Base-by-base conservation (phyloP, 2,888 invertebrate species). In the Dasysyrphus albostriatus region DNA sequence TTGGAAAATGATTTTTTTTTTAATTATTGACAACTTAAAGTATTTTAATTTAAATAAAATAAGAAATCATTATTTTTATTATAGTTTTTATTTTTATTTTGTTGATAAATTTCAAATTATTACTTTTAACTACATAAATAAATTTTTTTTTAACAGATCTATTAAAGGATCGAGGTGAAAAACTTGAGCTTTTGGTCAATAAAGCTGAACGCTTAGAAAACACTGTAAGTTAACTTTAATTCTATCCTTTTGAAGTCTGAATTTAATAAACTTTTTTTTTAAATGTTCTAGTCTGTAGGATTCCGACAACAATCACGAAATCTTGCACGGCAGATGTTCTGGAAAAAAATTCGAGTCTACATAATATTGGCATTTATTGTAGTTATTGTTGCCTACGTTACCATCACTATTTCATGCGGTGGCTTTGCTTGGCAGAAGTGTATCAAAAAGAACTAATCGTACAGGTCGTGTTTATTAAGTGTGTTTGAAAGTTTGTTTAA, bases 321-420 rank as follows among this genome's bases (percentile, higher is more conserved):
- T 88, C 93, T 98, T 83, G 97, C 97, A 49, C 94, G 98, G 51
- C 96, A 97, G 14, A 94, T 98, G 93, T 98, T 97, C 93, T 98
- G 98, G 98, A 98, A 98, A 93, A 98, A 98, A 91, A 95, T 98
- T n/a, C 98, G 98, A 92, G 94, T 98, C 91, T 98, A 98, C 89
- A 95, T 98, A 87, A 90, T 94, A 88, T 93, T 96, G 88, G 95
- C 93, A 29, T 92, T 94, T 5, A 93, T 96, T 73, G 93, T 96
- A 63, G 93, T 96, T 88, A 96, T 96, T 89, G 94, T 97, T 34
- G 92, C 97, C 24, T 98, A 98, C 92, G 94, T 98, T 87, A 96
- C 98, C 85, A 95, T 98, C 3, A 96, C 97, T 56, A 96, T 98
- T 94, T 95, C 96, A 1, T 98, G 98, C 91, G 98, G 98, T 10